Evolutionary conservation across 1,140 invertebrate species (phyloP).

Genomic region (Drosophila aff.): DNA sequence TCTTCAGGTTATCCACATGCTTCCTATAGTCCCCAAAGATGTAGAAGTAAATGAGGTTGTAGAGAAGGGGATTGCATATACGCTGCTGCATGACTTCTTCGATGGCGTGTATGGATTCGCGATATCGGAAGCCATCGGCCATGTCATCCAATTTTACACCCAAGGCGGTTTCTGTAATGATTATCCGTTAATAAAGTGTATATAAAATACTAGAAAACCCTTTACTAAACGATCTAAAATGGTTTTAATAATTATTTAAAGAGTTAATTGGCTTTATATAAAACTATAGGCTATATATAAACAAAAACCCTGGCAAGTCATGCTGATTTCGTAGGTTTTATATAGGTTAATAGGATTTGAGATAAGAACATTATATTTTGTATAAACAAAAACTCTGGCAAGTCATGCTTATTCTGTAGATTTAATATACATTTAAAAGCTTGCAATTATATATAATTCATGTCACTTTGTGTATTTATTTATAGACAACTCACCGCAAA

Average conservation of each 20-base stretch:
- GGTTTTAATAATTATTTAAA: too few relatives aligned
- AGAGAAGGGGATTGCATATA: constrained; percentile 63
- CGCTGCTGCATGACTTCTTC: constrained; percentile 63
- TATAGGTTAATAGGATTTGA: background rate
- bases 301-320: constrained; percentile 6
- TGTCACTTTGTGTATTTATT: background rate
- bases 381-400: constrained; percentile 1
- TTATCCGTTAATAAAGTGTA: background rate
- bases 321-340: constrained; percentile 2
- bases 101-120: constrained; percentile 61
- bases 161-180: constrained; percentile 90
- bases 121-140: constrained; percentile 59
- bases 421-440: background rate
- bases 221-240: too few relatives aligned
- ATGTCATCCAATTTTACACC: constrained; percentile 87
- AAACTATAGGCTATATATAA: background rate
- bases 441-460: background rate
- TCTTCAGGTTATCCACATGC: constrained; percentile 47
- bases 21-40: constrained; percentile 59
- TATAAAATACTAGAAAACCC: background rate
- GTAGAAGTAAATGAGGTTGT: constrained; percentile 47
- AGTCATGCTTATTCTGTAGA: constrained; percentile 18
- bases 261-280: too few relatives aligned
- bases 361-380: background rate
- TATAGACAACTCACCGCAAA: constrained; percentile 87